phyloP scores from a whole-genome alignment of 2,888 invertebrate species.

The Baccha elongata region DNA sequence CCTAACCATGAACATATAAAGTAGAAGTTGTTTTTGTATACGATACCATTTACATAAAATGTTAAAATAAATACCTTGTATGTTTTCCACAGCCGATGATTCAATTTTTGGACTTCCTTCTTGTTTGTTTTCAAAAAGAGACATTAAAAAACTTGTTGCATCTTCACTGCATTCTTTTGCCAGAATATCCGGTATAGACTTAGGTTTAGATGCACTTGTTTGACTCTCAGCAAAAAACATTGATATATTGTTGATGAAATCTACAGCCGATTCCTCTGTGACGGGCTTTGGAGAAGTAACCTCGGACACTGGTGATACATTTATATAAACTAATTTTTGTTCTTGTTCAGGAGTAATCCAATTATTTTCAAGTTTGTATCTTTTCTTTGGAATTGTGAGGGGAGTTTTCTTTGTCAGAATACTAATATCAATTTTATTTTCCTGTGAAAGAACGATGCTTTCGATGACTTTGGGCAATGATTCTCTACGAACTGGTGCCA shows the following conservation, averaged over 20 bases:
- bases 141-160: constrained; percentile 53
- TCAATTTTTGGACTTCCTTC: neutral
- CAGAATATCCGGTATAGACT: neutral
- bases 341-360: neutral
- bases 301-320: neutral
- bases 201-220: neutral
- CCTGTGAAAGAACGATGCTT: constrained; percentile 79
- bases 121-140: constrained; percentile 29
- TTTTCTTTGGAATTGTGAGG: constrained; percentile 13
- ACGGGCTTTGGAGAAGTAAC: neutral
- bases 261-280: constrained; percentile 54
- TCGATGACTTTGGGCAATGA: constrained; percentile 77
- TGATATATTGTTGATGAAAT: constrained; percentile 49
- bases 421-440: constrained; percentile 79
- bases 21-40: too few species aligned
- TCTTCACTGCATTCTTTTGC: constrained; percentile 17
- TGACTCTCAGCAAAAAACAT: constrained; percentile 6
- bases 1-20: too few species aligned
- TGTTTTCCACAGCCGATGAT: neutral
- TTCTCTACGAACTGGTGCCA: neutral
- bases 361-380: constrained; percentile 16
- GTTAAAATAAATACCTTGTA: constrained; percentile 18
- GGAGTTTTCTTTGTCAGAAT: constrained; percentile 71
- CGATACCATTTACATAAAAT: too few species aligned
- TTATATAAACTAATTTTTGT: neutral